These are phyloP conservation scores for Yponomeuta cagnagella DNA, from an alignment of 2,888 invertebrate species.

Conservation along the genomic window DNA sequence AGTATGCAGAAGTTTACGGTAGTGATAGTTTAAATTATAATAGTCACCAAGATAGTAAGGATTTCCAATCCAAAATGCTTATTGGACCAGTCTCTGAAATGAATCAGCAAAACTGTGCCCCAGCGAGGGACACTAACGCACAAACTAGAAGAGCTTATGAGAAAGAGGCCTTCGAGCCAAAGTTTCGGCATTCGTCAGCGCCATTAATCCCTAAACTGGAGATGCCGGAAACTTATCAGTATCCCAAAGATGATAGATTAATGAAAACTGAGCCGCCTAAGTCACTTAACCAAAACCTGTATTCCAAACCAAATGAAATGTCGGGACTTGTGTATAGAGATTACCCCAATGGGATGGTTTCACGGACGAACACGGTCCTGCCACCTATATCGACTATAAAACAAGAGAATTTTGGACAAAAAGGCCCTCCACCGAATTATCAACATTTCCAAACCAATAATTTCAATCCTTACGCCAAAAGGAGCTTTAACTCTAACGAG, in stretches of 20 bases:
- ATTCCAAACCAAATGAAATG: conserved; percentile 42
- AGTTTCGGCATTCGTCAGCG: conserved; percentile 60
- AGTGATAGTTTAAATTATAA: conserved; percentile 63
- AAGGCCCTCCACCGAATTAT: conserved; percentile 38
- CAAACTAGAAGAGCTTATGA: conserved; percentile 61
- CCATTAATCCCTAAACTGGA: conserved; percentile 68
- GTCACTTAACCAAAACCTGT: conserved; percentile 37
- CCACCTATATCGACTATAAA: conserved; percentile 73
- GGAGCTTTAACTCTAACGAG: conserved; percentile 38
- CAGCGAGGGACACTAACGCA: conserved; percentile 54
- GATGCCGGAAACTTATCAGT: conserved; percentile 61
- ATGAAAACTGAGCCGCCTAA: conserved; percentile 47
- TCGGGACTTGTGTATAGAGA: conserved; percentile 46
- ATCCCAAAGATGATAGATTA: conserved; percentile 55
- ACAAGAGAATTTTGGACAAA: conserved; percentile 64
- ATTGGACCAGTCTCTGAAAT: conserved; percentile 73
- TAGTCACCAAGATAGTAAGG: conserved; percentile 69
- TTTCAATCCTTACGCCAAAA: conserved; percentile 45
- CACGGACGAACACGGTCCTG: conserved; percentile 45
- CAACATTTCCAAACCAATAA: conserved; percentile 47
- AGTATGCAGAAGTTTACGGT: conserved; percentile 66
- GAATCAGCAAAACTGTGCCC: conserved; percentile 62
- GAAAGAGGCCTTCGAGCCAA: conserved; percentile 58
- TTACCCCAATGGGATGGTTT: conserved; percentile 44
- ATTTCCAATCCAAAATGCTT: conserved; percentile 74